These are phyloP conservation scores for Cydia amplana DNA, from an alignment of 1,140 invertebrate species.

Conservation along the genomic window DNA sequence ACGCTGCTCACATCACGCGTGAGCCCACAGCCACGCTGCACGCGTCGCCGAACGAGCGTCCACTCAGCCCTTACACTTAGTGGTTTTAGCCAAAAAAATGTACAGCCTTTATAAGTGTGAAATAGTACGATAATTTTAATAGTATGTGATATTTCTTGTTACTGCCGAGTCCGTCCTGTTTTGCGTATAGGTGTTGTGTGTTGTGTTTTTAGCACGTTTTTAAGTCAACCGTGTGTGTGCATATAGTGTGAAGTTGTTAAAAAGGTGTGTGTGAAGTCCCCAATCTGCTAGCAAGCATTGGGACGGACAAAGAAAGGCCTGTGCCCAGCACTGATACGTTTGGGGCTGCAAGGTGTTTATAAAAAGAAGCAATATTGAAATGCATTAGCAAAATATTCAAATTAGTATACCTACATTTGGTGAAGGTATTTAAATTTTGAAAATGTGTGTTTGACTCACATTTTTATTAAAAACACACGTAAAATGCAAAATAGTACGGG, in stretches of 20 bases:
- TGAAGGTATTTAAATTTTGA: not conserved
- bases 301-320: not conserved
- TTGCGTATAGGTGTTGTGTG: not conserved
- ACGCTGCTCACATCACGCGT: no score
- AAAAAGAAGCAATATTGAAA: not conserved
- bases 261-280: no score
- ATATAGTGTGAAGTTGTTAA: no score
- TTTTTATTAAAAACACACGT: not conserved
- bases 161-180: not conserved
- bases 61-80: no score
- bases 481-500: not conserved
- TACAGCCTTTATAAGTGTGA: not conserved
- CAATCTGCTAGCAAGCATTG: no score
- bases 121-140: not conserved
- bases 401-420: conserved; percentile 1
- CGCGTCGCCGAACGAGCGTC: no score
- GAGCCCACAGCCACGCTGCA: no score
- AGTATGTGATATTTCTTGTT: conserved; percentile 19
- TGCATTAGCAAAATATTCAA: conserved; percentile 13
- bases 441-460: conserved; percentile 2
- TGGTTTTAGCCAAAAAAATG: conserved; percentile 1
- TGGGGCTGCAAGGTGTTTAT: no score
- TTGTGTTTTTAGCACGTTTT: not conserved
- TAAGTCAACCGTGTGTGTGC: not conserved
- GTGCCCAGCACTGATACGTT: not conserved